Evolutionary conservation across 1,140 invertebrate species (phyloP), one percentile per base, ranked within the genome.

Genomic region (Euura saliciscinereae): DNA sequence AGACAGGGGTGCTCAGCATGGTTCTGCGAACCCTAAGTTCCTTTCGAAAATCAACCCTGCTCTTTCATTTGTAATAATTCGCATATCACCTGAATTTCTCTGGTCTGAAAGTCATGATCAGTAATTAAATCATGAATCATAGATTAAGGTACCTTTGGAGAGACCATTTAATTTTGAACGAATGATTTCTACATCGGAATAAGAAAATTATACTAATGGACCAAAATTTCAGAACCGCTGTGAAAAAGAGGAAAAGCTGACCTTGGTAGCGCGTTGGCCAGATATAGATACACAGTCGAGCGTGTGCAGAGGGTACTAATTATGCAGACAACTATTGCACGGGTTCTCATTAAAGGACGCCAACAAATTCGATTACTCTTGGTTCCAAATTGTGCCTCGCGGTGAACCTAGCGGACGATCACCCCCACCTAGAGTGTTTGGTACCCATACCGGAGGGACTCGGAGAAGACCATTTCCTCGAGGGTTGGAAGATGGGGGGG

Each of bases 361-460:
- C 81, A 86, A 86, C 85, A 85, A 85, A 86, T 87, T 87, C 84
- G 85, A 87, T 87, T 86, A 86, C 83, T 87, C 84, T 81, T 84
- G 83, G 77, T 85, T 85, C 79, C 77, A 83, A 87, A 86, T 84
- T 85, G 84, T 78, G 82, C 78, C 74, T 82, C 79, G 76, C 78
- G 71, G 80, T 79, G 82, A 84, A 86, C 51, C 51, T 80, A 79
- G 75, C 75, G 69, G 73, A 71, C 75, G 77, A 79, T 76, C 78
- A 76, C 77, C 78, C 75, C 81, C 71, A 28, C 13, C 11, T 10
- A 8, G 45, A 43, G 70, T n/a, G 43, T 6, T 28, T 67, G 68
- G 43, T 66, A 42, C 13, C n/a, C n/a, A 75, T 77, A 77, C 77
- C 78, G 76, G 74, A 75, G 69, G 73, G 72, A 75, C 76, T 69